Conservation (phyloP, 2,797 vertebrate species). For the Poliocrania exsul region DNA sequence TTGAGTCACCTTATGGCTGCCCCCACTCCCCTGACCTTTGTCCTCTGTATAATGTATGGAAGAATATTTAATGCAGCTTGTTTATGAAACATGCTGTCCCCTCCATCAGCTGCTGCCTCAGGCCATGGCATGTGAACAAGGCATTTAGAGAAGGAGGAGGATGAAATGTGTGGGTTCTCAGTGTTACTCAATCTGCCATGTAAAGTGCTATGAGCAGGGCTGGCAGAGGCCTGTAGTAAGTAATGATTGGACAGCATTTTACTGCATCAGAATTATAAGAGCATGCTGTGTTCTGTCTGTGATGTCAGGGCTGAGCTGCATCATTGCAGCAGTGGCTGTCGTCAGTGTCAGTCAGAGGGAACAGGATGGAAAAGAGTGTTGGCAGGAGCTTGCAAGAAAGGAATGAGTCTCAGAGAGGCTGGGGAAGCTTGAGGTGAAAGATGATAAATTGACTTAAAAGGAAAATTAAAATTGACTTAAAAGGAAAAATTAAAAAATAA, state of each 20-base stretch:
- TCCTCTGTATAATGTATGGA: conserved; percentile 43
- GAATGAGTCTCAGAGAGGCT: background rate
- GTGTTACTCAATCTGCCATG: background rate
- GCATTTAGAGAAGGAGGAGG: background rate
- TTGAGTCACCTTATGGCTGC: conserved; percentile 59
- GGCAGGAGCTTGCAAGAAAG: background rate
- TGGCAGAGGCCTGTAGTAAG: background rate
- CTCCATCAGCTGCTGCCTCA: background rate
- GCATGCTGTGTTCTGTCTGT: background rate
- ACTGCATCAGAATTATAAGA: background rate
- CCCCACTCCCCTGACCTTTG: conserved; percentile 62
- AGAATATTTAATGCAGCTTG: conserved; percentile 63
- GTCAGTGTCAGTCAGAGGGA: background rate
- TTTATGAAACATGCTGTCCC: conserved; percentile 39
- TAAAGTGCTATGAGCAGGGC: background rate
- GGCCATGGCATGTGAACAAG: background rate
- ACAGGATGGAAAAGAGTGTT: background rate
- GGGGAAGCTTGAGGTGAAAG: background rate
- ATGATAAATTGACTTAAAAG: background rate
- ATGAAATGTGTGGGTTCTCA: background rate
- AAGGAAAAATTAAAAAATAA: background rate
- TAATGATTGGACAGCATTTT: background rate
- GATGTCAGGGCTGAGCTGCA: background rate
- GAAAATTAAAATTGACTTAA: background rate
- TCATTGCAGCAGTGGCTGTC: background rate